phyloP scores from a whole-genome alignment of 2,888 invertebrate species.

The Papilio gigon region DNA sequence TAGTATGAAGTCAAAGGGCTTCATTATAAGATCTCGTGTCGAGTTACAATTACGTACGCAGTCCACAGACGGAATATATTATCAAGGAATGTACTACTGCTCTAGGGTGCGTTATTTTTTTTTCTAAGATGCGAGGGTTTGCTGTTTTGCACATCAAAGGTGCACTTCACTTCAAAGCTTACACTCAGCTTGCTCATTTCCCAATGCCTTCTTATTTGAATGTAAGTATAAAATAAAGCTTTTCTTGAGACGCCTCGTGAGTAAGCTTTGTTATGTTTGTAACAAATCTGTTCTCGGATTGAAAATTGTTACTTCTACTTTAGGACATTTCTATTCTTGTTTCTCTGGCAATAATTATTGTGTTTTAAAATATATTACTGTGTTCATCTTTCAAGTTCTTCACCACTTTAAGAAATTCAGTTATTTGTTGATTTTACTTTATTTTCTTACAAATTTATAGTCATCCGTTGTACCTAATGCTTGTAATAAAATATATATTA shows the following conservation, averaged over 20 bases:
- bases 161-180: conserved; percentile 11
- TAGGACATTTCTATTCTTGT: too few species aligned
- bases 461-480: too few species aligned
- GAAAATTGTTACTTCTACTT: too few species aligned
- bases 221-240: background rate
- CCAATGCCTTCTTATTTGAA: conserved; percentile 2
- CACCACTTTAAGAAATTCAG: too few species aligned
- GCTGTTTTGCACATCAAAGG: conserved; percentile 17
- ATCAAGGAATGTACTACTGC: conserved; percentile 17
- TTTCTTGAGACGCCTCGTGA: background rate
- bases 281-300: too few species aligned
- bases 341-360: too few species aligned
- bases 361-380: too few species aligned
- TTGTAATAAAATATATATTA: too few species aligned
- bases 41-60: conserved; percentile 1
- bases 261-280: too few species aligned
- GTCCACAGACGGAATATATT: conserved; percentile 15
- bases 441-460: too few species aligned
- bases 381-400: too few species aligned
- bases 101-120: conserved; percentile 11
- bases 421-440: too few species aligned
- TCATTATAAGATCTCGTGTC: background rate
- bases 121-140: conserved; percentile 18
- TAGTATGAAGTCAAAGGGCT: background rate
- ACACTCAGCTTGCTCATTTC: background rate